These are phyloP conservation scores for Matsumyia berberina DNA, from an alignment of 2,888 invertebrate genomes.

Conservation along the genomic window DNA sequence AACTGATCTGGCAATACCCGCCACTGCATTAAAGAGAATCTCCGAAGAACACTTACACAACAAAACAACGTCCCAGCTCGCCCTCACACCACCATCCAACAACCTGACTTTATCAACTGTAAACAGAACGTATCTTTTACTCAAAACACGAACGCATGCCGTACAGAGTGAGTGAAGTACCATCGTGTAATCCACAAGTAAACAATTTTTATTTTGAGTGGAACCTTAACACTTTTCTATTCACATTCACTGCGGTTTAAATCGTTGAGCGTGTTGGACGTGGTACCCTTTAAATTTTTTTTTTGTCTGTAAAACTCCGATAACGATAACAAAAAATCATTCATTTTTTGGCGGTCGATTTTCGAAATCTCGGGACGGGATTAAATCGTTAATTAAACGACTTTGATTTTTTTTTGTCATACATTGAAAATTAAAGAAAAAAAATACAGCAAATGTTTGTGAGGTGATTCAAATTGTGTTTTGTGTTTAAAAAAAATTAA, in stretches of 20 bases:
- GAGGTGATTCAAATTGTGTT: neutral
- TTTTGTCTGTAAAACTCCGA: slow-evolving; percentile 18
- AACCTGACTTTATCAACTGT: neutral
- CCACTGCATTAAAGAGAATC: slow-evolving; percentile 6
- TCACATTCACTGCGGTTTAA: slow-evolving; percentile 61
- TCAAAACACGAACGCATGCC: slow-evolving; percentile 29
- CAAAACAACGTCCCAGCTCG: neutral
- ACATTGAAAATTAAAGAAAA: neutral
- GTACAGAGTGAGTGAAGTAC: slow-evolving; percentile 28
- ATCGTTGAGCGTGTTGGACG: slow-evolving; percentile 54
- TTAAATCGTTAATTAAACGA: slow-evolving; percentile 29
- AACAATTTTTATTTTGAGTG: slow-evolving; percentile 50
- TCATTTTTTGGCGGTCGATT: slow-evolving; percentile 66
- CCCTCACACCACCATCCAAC: neutral
- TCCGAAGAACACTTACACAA: neutral
- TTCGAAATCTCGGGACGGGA: slow-evolving; percentile 56
- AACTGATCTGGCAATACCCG: neutral
- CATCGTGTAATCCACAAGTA: slow-evolving; percentile 23
- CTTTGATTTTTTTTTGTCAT: slow-evolving; percentile 29
- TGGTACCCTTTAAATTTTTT: neutral
- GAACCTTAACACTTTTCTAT: slow-evolving; percentile 5
- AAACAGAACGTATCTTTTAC: slow-evolving; percentile 9
- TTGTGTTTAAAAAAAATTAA: neutral
- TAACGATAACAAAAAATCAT: slow-evolving; percentile 46
- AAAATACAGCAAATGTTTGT: slow-evolving; percentile 1